Conservation (phyloP, 2,113 vertebrate species). For the Caracal caracal region DNA sequence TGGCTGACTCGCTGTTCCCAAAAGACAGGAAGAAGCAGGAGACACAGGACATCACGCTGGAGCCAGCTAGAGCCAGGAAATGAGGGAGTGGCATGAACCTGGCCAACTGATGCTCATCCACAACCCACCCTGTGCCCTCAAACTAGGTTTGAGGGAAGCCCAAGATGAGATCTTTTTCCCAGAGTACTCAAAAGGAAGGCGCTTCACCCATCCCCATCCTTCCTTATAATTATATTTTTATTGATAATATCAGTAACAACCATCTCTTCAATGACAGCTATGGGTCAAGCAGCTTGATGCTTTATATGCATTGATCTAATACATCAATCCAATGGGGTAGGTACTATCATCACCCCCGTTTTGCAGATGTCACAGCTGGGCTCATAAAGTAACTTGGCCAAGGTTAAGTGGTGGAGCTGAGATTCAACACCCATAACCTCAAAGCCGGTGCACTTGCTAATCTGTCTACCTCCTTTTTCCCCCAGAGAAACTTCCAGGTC, state of each 20-base stretch:
- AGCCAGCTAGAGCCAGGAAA: slow-evolving; percentile 89
- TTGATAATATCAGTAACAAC: neutral
- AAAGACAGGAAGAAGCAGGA: slow-evolving; percentile 99
- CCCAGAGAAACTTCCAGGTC: neutral
- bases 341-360: neutral
- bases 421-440: neutral
- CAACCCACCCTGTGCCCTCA: neutral
- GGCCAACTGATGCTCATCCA: rapidly evolving
- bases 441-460: neutral
- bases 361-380: neutral
- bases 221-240: neutral
- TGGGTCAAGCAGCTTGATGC: neutral
- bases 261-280: neutral
- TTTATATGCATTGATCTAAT: neutral
- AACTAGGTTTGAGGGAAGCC: neutral
- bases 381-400: neutral
- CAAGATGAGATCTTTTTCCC: neutral
- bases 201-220: neutral
- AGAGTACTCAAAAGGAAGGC: neutral
- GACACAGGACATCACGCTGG: slow-evolving; percentile 97
- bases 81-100: neutral
- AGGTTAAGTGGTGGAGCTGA: neutral
- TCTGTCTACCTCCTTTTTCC: neutral
- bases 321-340: neutral
- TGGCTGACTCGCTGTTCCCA: slow-evolving; percentile 97